A percentile compares a stretch with the other conserved stretches of the same genome.
phyloP scores from a whole-genome alignment of 2,888 invertebrate genomes.

The Tetrapedia diversipes region DNA sequence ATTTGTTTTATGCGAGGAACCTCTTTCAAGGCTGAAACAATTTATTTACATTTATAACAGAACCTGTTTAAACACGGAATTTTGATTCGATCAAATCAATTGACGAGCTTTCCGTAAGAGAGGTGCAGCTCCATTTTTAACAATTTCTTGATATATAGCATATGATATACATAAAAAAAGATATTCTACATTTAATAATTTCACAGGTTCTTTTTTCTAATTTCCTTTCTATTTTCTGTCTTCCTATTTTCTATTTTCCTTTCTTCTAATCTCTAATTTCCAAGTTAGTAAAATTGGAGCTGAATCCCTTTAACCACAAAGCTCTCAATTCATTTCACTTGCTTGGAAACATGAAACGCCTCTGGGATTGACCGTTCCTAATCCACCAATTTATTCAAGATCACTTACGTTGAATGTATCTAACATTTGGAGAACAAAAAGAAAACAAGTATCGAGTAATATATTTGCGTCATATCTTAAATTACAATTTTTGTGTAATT shows the following conservation, averaged over 20 bases:
- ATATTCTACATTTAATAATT: too few species aligned
- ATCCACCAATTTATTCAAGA: conserved; percentile 34
- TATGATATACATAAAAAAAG: too few species aligned
- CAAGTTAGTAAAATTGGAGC: too few species aligned
- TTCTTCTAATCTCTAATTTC: too few species aligned
- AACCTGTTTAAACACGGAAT: too few species aligned
- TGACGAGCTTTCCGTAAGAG: too few species aligned
- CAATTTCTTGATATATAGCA: too few species aligned
- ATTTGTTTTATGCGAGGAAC: background rate
- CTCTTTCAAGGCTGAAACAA: background rate
- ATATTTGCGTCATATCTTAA: conserved; percentile 4
- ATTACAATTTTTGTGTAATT: conserved; percentile 14
- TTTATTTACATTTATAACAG: background rate
- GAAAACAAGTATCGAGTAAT: background rate
- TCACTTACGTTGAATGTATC: conserved; percentile 1
- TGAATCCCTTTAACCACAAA: too few species aligned
- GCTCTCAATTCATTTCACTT: background rate
- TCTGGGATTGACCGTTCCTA: conserved; percentile 37
- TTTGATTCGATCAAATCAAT: background rate
- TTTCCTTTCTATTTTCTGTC: too few species aligned
- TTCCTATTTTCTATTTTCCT: too few species aligned
- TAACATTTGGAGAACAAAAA: background rate
- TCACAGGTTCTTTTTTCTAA: too few species aligned
- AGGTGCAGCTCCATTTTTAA: too few species aligned
- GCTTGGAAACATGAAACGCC: background rate